Base-by-base conservation (phyloP, 2,113 vertebrate genomes). In the Hypanus sabinus region DNA sequence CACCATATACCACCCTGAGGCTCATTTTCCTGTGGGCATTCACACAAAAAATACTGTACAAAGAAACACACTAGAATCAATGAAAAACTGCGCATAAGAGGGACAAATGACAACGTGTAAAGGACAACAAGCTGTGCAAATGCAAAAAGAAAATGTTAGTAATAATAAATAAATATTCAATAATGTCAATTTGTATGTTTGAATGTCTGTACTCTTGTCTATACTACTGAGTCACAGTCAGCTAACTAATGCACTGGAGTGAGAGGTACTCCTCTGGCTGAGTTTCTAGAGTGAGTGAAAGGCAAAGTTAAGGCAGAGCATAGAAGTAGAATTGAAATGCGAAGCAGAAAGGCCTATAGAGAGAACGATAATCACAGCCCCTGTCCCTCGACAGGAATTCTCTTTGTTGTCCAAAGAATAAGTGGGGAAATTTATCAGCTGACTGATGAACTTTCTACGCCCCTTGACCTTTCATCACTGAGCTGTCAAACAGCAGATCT, bases 361-460 rank as follows among this genome's bases (percentile, higher is more conserved):
- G 94, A 95, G 94, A 55, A 94, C 11, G 94, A 95, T 95, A 94
- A 95, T 94, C 94, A 85, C 38, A 94, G 94, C 83, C 95, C 95
- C 33, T 24, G 95, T 94, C 80, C 83, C 16, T 94, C 94, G 95
- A 95, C 91, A 93, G 94, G 94, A 88, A 94, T 95, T 88, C 94
- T 94, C 94, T 95, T 95, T 94, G 94, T 93, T 94, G 94, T 94
- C 5, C 8, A 95, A 94, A 95, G 95, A 96, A 94, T 94, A 95
- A 95, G 95, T 94, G 93, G 20, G 95, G 95, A 95, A 95, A 96
- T 95, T 94, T 94, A 76, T 95, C 95, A 33, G 95, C 65, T 94
- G 79, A 65, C 93, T 95, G 95, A 95, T 95, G 22, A 94, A 33
- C 83, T 1, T 95, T 46, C 94, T 24, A 95, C 94, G 94, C 95